Evolutionary conservation across 1,140 invertebrate species (phyloP).

Genomic region (Bombyx mori): DNA sequence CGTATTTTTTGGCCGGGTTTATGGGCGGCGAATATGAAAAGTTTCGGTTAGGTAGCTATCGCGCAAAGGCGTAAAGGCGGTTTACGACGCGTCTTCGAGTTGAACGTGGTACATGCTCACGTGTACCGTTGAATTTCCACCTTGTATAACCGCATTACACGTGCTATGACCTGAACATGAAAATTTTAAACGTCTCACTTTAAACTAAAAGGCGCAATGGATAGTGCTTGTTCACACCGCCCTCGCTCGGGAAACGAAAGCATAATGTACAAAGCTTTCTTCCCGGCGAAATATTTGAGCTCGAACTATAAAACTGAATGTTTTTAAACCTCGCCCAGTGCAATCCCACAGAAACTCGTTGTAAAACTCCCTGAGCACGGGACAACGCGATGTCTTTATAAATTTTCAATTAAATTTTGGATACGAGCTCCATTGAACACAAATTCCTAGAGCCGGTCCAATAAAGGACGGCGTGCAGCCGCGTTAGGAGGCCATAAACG

Average conservation of each 20-base stretch:
- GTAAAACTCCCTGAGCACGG: slow-evolving; percentile 42
- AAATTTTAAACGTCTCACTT: slow-evolving; percentile 62
- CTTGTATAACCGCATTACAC: slow-evolving; percentile 56
- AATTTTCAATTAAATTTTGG: slow-evolving; percentile 68
- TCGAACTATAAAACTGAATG: slow-evolving; percentile 28
- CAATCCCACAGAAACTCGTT: slow-evolving; percentile 40
- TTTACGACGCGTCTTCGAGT: slow-evolving; percentile 68
- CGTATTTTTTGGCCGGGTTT: slow-evolving; percentile 67
- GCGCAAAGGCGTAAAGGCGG: slow-evolving; percentile 61
- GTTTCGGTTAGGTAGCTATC: slow-evolving; percentile 66
- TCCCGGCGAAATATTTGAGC: slow-evolving; percentile 21
- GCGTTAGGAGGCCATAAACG: slow-evolving; percentile 69
- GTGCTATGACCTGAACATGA: slow-evolving; percentile 64
- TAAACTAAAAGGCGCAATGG: slow-evolving; percentile 38
- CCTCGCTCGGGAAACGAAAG: slow-evolving; percentile 20
- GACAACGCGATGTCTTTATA: slow-evolving; percentile 61
- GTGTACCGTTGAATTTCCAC: slow-evolving; percentile 51
- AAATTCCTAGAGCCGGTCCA: slow-evolving; percentile 69
- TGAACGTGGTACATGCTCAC: slow-evolving; percentile 61
- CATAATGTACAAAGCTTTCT: slow-evolving; percentile 20
- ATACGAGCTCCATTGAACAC: slow-evolving; percentile 67
- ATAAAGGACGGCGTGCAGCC: slow-evolving; percentile 68
- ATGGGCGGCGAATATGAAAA: slow-evolving; percentile 68
- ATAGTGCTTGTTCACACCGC: slow-evolving; percentile 9
- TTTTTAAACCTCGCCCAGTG: slow-evolving; percentile 36